These are phyloP conservation scores for Cactoblastis cactorum DNA, from an alignment of 2,888 invertebrate genomes.

Conservation along the genomic window DNA sequence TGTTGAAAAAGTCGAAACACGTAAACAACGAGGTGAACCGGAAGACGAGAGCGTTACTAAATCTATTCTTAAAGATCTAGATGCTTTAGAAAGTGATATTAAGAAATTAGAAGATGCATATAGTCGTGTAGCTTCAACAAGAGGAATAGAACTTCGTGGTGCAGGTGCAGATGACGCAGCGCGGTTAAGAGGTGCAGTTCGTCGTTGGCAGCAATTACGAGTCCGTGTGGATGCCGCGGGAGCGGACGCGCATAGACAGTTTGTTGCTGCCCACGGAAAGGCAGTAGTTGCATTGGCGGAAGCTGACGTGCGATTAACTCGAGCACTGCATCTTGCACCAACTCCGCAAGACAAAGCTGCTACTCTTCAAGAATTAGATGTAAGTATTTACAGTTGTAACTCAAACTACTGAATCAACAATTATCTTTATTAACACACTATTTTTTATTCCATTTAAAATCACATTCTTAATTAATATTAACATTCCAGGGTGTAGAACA, in stretches of 20 bases:
- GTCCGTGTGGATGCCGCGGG: slow-evolving; percentile 81
- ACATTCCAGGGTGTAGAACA: slow-evolving; percentile 50
- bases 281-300: slow-evolving; percentile 85
- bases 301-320: slow-evolving; percentile 85
- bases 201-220: slow-evolving; percentile 83
- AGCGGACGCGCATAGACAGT: slow-evolving; percentile 82
- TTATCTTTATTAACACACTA: neutral
- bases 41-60: slow-evolving; percentile 79
- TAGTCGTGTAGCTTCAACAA: slow-evolving; percentile 82
- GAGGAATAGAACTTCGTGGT: slow-evolving; percentile 82
- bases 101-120: slow-evolving; percentile 84
- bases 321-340: slow-evolving; percentile 81
- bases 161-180: slow-evolving; percentile 84
- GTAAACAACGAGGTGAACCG: slow-evolving; percentile 61
- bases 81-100: slow-evolving; percentile 81
- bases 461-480: neutral
- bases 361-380: slow-evolving; percentile 68
- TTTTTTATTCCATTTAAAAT: neutral
- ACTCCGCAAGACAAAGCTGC: slow-evolving; percentile 61
- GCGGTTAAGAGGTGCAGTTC: slow-evolving; percentile 79
- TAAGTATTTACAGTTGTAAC: too few species aligned
- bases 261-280: slow-evolving; percentile 84
- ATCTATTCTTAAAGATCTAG: slow-evolving; percentile 77
- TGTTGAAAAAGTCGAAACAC: slow-evolving; percentile 71
- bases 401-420: too few species aligned